Percentiles rank a stretch among this genome's conserved stretches.
Evolutionary conservation across 2,888 invertebrate species (phyloP).

Genomic region (Sminthurinus aureus): DNA sequence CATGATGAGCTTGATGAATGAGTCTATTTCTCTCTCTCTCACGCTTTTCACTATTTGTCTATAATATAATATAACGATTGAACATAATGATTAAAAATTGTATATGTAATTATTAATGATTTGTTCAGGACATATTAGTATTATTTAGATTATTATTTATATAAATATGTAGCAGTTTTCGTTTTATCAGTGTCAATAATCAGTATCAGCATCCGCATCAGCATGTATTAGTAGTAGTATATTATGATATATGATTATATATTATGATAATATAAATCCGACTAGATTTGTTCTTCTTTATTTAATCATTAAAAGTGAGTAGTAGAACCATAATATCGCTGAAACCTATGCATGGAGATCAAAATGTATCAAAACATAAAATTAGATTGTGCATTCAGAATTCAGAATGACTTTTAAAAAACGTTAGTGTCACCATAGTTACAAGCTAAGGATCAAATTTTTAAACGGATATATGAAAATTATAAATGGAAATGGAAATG

Average conservation of each 20-base stretch:
- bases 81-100: constrained; percentile 10
- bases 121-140: background rate
- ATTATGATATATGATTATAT: background rate
- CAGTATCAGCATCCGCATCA: background rate
- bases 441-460: no score
- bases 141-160: background rate
- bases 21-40: background rate
- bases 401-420: no score
- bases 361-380: no score
- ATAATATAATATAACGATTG: background rate
- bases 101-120: background rate
- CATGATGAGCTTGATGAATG: background rate
- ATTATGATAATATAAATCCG: constrained; percentile 28
- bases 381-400: no score
- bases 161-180: background rate
- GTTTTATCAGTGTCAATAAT: background rate
- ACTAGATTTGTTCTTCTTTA: constrained; percentile 29
- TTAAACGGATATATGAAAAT: no score
- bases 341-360: constrained; percentile 45
- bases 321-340: constrained; percentile 57
- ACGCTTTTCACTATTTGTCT: background rate
- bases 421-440: no score
- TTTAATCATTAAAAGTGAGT: constrained; percentile 41
- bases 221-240: background rate
- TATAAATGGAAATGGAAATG: no score